Conservation (phyloP, 92 coral and sea anemone genomes). For the Phymanthus crucifer region DNA sequence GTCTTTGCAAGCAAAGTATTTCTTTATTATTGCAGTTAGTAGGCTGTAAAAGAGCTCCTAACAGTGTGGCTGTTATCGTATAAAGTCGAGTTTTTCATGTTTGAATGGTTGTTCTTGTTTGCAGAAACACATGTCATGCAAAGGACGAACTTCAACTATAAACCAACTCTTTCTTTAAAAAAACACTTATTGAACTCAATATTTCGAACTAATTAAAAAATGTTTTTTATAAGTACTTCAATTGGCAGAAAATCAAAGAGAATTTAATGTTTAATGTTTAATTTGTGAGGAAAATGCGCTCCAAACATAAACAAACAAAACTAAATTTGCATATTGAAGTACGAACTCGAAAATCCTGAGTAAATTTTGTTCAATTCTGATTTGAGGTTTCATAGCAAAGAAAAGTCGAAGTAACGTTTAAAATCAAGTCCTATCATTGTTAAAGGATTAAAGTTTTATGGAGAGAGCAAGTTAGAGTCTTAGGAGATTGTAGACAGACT, state of each 20-base stretch:
- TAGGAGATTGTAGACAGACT: background rate
- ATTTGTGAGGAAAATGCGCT: background rate
- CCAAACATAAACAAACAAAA: constrained; percentile 9
- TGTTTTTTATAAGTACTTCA: background rate
- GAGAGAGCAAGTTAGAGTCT: background rate
- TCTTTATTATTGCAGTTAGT: background rate
- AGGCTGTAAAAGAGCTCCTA: background rate
- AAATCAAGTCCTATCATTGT: background rate
- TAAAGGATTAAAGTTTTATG: background rate
- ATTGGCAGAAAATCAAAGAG: background rate
- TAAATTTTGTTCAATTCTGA: background rate
- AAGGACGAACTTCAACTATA: background rate
- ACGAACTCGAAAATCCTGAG: background rate
- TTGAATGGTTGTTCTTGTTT: background rate
- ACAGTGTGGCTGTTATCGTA: background rate
- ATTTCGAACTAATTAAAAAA: background rate
- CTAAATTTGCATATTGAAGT: background rate
- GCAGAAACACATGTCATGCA: background rate
- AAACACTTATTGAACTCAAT: background rate
- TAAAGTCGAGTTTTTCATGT: background rate
- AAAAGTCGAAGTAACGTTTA: background rate
- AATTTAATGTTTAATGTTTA: background rate
- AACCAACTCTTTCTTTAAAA: background rate
- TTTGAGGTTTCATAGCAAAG: background rate
- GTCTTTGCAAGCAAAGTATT: background rate